Base-by-base conservation (phyloP, 2,888 invertebrate genomes). In the Diachrysia chrysitis region DNA sequence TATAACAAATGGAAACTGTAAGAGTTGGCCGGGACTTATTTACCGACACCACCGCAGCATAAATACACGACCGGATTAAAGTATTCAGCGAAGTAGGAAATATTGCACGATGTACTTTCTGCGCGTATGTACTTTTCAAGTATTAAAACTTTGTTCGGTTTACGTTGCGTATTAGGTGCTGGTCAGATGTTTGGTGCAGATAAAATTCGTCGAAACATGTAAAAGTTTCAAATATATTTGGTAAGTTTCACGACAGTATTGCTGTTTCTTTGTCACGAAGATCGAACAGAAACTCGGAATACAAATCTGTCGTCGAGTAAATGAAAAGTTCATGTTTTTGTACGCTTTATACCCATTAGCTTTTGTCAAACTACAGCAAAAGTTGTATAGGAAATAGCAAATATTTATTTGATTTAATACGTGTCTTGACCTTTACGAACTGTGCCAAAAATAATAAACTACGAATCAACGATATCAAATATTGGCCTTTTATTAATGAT, bases 1-100 rank as follows among this genome's bases (percentile, higher is more conserved):
- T 90, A 89, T 90, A 93, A 92, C 89, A 89, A 91, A 92, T 91
- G 91, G 88, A 88, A 88, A 87, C 89, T 89, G 87, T 85, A 84
- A 87, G 88, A 91, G 88, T 90, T 90, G 79, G 82, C 83, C 80
- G 77, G 81, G 85, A 85, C 87, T 92, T 93, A 91, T 93, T 92
- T 91, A 89, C 87, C 84, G 85, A 86, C 83, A 83, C 83, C 83
- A 80, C 87, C 83, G 83, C 86, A 83, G 85, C 87, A 90, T 92
- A 92, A 92, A 92, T 89, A 92, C 86, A 88, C 81, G 82, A 80
- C 81, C 74, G 87, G 90, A 92, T 92, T 91, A 91, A 91, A 92
- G 90, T 90, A 90, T 91, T 91, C 90, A 88, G 75, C 86, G 79
- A 75, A 81, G 83, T 85, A 81, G 85, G 87, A 90, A 89, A 88